phyloP scores from a whole-genome alignment of 2,113 vertebrate species.

The Oreochromis niloticus region DNA sequence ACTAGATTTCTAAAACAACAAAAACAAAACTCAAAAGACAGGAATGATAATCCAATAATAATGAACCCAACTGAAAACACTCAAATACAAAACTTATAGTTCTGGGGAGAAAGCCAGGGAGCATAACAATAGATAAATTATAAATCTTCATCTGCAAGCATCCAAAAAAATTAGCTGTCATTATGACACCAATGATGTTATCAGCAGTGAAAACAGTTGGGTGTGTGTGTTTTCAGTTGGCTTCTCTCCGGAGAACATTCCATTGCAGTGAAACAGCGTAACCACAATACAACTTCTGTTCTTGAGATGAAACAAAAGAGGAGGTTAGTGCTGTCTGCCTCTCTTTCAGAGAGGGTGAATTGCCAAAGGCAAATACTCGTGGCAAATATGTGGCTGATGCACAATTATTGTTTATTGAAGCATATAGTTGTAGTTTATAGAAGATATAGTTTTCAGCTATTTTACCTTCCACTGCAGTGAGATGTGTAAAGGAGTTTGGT shows the following conservation, averaged over 20 bases:
- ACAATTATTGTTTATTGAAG: slow-evolving; percentile 74
- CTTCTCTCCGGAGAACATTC: slow-evolving; percentile 70
- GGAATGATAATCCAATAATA: not conserved
- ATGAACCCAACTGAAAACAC: not conserved
- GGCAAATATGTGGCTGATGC: slow-evolving; percentile 51
- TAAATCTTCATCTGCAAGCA: not conserved
- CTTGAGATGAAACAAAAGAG: slow-evolving; percentile 74
- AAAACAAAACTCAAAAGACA: not conserved
- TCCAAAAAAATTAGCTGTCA: slow-evolving; percentile 35
- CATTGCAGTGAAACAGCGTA: slow-evolving; percentile 58
- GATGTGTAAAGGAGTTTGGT: not conserved
- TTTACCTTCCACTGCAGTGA: not conserved
- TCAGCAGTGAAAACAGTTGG: slow-evolving; percentile 49
- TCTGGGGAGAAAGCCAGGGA: not conserved
- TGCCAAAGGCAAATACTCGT: slow-evolving; percentile 68
- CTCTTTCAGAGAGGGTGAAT: slow-evolving; percentile 62
- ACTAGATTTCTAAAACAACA: not conserved
- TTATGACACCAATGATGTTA: slow-evolving; percentile 34
- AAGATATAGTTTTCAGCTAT: not conserved
- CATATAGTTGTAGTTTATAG: not conserved
- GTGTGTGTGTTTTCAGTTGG: slow-evolving; percentile 62
- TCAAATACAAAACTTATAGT: not conserved
- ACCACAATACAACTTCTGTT: slow-evolving; percentile 76
- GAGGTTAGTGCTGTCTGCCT: slow-evolving; percentile 73
- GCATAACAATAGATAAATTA: not conserved